These are phyloP conservation scores for Pollenia labialis DNA, from an alignment of 2,888 invertebrate genomes.

Conservation along the genomic window DNA sequence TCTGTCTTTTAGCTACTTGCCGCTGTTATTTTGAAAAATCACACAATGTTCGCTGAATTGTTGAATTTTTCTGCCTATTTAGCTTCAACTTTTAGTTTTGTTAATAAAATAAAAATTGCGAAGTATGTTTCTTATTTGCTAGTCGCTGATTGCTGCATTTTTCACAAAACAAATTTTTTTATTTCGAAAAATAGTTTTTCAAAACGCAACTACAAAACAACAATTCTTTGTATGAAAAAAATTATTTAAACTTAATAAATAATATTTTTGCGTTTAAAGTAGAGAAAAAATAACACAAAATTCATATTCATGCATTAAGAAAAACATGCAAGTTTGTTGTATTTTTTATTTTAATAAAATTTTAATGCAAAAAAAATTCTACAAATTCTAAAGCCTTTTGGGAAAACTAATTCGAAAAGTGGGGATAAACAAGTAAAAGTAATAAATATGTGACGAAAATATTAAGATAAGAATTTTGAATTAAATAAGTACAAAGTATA, in stretches of 20 bases:
- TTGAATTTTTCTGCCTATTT: constrained; percentile 67
- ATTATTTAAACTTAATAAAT: neutral
- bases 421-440: constrained; percentile 8
- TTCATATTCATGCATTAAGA: constrained; percentile 54
- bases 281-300: constrained; percentile 12
- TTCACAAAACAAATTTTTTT: constrained; percentile 61
- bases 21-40: constrained; percentile 65
- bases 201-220: constrained; percentile 54
- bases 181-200: constrained; percentile 30
- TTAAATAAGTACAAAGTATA: too few relatives aligned
- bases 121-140: constrained; percentile 11
- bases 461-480: constrained; percentile 1
- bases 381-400: neutral
- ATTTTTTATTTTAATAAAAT: constrained; percentile 16
- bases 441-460: constrained; percentile 10
- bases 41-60: constrained; percentile 61
- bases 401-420: constrained; percentile 8
- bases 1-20: constrained; percentile 72
- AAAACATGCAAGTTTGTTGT: constrained; percentile 51
- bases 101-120: constrained; percentile 58
- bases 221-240: constrained; percentile 12
- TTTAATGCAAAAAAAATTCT: constrained; percentile 23
- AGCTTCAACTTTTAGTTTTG: constrained; percentile 64
- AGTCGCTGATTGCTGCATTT: constrained; percentile 59
- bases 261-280: constrained; percentile 36